These are phyloP conservation scores for Manduca sexta DNA, from an alignment of 1,140 invertebrate species.

Conservation along the genomic window DNA sequence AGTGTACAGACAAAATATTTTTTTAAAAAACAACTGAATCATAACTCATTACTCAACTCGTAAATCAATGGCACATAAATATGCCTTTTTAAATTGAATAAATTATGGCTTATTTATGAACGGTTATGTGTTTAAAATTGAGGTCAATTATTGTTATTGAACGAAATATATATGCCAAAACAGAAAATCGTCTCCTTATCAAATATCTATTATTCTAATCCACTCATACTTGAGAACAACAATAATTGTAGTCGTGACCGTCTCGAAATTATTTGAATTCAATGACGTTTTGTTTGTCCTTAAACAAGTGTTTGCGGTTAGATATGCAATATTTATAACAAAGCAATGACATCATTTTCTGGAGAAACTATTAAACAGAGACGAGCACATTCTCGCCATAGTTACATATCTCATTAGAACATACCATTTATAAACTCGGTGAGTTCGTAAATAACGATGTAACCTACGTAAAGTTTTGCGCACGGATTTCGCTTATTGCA, in stretches of 20 bases:
- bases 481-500: no score
- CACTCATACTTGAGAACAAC: no score
- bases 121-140: constrained; percentile 3
- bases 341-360: constrained; percentile 11
- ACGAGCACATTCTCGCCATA: neutral
- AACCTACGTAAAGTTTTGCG: no score
- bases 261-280: no score
- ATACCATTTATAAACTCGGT: no score
- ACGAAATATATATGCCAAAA: constrained; percentile 3
- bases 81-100: constrained; percentile 9
- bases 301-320: no score
- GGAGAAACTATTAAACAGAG: constrained; percentile 3
- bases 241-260: no score
- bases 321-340: neutral
- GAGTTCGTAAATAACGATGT: no score
- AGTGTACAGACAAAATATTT: no score
- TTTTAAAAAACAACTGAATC: neutral
- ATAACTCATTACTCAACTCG: no score
- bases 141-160: constrained; percentile 9
- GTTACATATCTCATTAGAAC: neutral
- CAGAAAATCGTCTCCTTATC: neutral
- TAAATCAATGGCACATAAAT: constrained; percentile 3
- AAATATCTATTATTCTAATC: no score
- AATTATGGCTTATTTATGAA: constrained; percentile 2
- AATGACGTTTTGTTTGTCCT: no score